Evolutionary conservation across 2,888 invertebrate species (phyloP).

Genomic region (Drosophila antonietae): DNA sequence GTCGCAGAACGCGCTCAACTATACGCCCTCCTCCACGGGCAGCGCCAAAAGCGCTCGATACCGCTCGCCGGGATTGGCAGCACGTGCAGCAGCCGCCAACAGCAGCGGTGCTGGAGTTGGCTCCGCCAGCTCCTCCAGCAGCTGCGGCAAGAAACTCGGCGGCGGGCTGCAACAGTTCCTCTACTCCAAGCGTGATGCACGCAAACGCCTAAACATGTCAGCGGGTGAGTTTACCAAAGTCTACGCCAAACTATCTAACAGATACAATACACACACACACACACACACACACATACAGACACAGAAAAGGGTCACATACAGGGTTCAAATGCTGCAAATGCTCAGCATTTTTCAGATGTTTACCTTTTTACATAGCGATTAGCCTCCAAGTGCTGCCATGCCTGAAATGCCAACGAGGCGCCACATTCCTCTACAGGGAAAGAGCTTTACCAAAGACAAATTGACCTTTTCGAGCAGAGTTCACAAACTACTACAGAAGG

Average conservation of each 20-base stretch:
- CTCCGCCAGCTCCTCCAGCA: conserved; percentile 82
- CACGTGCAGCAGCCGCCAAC: conserved; percentile 84
- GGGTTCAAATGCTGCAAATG: conserved; percentile 17
- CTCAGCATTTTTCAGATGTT: conserved; percentile 25
- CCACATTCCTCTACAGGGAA: not conserved
- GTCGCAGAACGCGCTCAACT: conserved; percentile 86
- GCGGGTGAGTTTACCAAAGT: conserved; percentile 86
- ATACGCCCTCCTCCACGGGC: conserved; percentile 82
- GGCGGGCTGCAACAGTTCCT: conserved; percentile 88
- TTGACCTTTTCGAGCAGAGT: conserved; percentile 3
- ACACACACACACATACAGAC: not conserved
- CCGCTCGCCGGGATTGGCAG: conserved; percentile 89
- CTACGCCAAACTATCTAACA: conserved; percentile 9
- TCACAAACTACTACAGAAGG: not conserved
- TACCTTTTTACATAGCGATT: conserved; percentile 29
- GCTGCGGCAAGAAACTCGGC: conserved; percentile 87
- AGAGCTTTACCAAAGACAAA: not conserved
- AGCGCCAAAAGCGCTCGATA: conserved; percentile 94
- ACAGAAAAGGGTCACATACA: not conserved
- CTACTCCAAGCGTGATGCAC: conserved; percentile 87
- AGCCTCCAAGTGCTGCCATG: conserved; percentile 11
- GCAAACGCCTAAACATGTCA: conserved; percentile 85
- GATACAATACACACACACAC: not conserved
- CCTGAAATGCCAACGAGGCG: conserved; percentile 16
- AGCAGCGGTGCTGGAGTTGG: conserved; percentile 59